Evolutionary conservation across 2,888 invertebrate genomes (phyloP), one percentile per base, ranked within the genome.

Genomic region (Nomada fucata): DNA sequence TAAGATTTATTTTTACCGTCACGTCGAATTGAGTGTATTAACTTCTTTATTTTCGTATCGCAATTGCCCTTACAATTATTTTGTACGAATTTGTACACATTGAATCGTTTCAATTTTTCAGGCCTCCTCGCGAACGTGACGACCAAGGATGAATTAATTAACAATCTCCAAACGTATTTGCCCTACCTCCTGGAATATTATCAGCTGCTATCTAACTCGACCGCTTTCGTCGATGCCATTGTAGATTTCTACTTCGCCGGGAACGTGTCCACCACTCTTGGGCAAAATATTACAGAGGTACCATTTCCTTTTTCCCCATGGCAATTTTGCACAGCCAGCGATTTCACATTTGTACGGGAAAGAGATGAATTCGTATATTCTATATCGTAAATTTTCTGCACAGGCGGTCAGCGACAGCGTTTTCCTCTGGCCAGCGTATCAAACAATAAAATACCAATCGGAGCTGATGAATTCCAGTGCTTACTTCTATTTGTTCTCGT

Each of bases 401-500:
- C 67, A 93, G 93, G 23, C 89, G 63, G 0, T 78, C 0, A 76
- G 88, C 1, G 93, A 93, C 47, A 80, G 60, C 2, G 0, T 79
- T 2, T 13, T 91, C 0, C 74, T 53, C 0, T 91, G 89, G 88
- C 81, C 91, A 20, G 61, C 61, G 9, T 89, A 90, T 60, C 71
- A 80, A 53, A 59, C 80, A 9, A 2, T 89, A 13, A 79, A 78
- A 50, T 81, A 76, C 18, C 90, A 89, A 52, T 74, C 81, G 2
- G 36, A 70, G 18, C 20, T 69, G 4, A 91, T 87, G 89, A 90
- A 90, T 10, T 90, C 92, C 0, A 89, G 83, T 47, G 82, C 71
- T 10, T 93, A 89, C 29, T 89, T 92, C 29, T 92, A 90, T 44
- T n/a, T 82, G 4, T 91, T 93, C 50, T 50, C 80, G 0, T 93